These are phyloP conservation scores for Nemapogon koenigi DNA, from an alignment of 2,888 invertebrate genomes.

Conservation along the genomic window DNA sequence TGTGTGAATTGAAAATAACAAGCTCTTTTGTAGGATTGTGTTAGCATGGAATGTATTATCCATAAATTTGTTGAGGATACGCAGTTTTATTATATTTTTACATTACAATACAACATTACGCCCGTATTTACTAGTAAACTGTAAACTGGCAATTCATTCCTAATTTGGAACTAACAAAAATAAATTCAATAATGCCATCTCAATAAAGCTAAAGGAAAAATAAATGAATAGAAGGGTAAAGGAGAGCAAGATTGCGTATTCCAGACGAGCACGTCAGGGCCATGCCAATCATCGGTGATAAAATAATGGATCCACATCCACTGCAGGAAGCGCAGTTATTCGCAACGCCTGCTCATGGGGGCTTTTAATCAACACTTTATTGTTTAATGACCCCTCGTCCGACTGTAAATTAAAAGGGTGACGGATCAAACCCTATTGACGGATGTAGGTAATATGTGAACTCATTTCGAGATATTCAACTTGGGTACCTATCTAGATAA, in stretches of 20 bases:
- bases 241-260: constrained; percentile 13
- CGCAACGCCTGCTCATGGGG: constrained; percentile 56
- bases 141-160: too few relatives aligned
- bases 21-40: constrained; percentile 7
- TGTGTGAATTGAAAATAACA: constrained; percentile 8
- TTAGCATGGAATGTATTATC: constrained; percentile 8
- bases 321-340: constrained; percentile 59
- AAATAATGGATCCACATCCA: constrained; percentile 43
- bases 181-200: too few relatives aligned
- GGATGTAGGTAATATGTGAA: too few relatives aligned
- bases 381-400: constrained; percentile 64
- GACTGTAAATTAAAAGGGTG: constrained; percentile 64
- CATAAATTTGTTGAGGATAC: too few relatives aligned
- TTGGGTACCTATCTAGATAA: too few relatives aligned
- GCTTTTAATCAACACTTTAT: constrained; percentile 67
- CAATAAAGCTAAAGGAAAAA: background rate
- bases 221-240: background rate
- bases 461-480: too few relatives aligned
- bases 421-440: constrained; percentile 60
- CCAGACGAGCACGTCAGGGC: constrained; percentile 24
- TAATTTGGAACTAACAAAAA: too few relatives aligned
- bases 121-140: too few relatives aligned
- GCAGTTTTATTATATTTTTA: too few relatives aligned
- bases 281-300: constrained; percentile 61
- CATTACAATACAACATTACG: too few relatives aligned